Evolutionary conservation across 2,888 invertebrate genomes (phyloP), one percentile per base, ranked within the genome.

Genomic region (Keiferia lycopersicella): DNA sequence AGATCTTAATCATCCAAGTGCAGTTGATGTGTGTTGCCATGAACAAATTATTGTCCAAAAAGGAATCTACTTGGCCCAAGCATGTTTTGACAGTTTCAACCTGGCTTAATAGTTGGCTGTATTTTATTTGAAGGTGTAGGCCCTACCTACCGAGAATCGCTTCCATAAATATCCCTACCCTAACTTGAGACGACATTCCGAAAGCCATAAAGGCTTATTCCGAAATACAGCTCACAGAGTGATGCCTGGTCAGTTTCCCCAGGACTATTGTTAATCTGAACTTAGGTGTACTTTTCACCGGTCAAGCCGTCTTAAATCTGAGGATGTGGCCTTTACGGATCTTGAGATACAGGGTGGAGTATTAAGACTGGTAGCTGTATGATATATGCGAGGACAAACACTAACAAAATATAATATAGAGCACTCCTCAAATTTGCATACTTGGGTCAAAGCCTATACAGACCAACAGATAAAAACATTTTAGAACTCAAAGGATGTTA

Each of bases 221-320:
- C 78, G 69, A 14, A 56, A 76, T 72, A 65, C 63, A 69, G 75
- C 75, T 72, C 39, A 48, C 45, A 34, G 59, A 14, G 14, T 26
- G 26, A 22, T 30, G 16, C 64, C 58, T 41, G 53, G 64, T 34
- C 48, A 73, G 75, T 81, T 78, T 77, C 74, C 79, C 75, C 82
- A 69, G 75, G 69, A 74, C 85, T 81, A 86, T 84, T 86, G 87
- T 86, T 87, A 87, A 87, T 87, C 84, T 85, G 84, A 85, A 87
- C 85, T 88, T 86, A 83, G 85, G 84, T 83, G 84, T 84, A 85
- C 82, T 87, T 88, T 84, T 85, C 87, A 87, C 86, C 86, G 76
- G 78, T 78, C 79, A 74, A 75, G 73, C 75, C 75, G 73, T 71
- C 78, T 76, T 85, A 85, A 83, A 86, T 85, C 80, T 77, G 68